Conservation (phyloP, 2,113 vertebrate species). For the Uria aalge region DNA sequence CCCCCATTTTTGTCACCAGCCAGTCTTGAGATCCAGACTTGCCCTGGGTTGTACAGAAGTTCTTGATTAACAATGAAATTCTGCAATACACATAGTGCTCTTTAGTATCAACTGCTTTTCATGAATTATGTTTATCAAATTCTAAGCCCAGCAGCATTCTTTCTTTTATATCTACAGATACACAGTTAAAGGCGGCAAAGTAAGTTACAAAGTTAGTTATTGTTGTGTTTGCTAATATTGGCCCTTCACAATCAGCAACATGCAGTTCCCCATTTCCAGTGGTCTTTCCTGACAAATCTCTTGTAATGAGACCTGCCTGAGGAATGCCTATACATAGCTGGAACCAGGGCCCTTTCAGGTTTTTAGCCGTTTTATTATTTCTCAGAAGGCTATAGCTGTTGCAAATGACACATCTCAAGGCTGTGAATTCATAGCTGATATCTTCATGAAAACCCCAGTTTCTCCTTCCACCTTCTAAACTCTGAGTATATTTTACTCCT, state of each 20-base stretch:
- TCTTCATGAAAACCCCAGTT: background rate
- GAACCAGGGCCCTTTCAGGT: background rate
- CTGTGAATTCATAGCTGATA: background rate
- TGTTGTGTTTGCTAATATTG: background rate
- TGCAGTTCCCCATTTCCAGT: background rate
- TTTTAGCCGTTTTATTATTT: background rate
- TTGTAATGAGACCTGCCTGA: background rate
- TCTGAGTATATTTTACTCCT: background rate
- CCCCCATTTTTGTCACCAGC: background rate
- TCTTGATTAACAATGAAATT: background rate
- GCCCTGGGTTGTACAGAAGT: background rate
- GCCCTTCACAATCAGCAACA: background rate
- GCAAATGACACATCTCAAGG: background rate
- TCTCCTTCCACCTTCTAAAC: background rate
- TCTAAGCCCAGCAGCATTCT: background rate
- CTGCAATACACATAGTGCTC: background rate
- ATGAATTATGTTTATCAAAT: background rate
- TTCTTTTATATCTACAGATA: background rate
- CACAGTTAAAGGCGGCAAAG: background rate
- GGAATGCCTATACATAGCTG: background rate
- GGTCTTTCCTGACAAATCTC: background rate
- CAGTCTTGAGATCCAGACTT: background rate
- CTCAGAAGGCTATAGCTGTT: background rate
- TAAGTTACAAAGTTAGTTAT: background rate
- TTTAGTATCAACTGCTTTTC: background rate